Percentiles rank a stretch among this genome's conserved stretches.
Conservation (phyloP, 2,113 vertebrate species). For the Alethe diademata region DNA sequence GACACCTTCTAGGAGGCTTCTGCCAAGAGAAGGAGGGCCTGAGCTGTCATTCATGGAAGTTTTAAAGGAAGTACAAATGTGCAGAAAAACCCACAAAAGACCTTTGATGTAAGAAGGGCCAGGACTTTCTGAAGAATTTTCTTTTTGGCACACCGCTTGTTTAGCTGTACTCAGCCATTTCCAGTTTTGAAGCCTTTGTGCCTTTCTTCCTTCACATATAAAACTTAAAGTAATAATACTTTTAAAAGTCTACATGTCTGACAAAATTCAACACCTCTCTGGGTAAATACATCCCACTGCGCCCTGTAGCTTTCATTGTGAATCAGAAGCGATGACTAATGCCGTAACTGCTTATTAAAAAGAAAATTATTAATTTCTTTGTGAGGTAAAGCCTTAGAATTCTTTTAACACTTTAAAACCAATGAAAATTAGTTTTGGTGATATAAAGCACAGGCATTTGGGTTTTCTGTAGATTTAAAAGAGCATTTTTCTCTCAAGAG, state of each 20-base stretch:
- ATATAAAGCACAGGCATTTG: not conserved
- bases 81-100: not conserved
- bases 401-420: conserved; percentile 38
- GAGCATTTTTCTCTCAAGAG: conserved; percentile 6
- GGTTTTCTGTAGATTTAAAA: not conserved
- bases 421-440: not conserved
- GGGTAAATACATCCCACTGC: conserved; percentile 25
- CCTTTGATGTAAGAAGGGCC: not conserved
- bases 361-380: conserved; percentile 54
- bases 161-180: not conserved
- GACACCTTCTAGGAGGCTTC: not conserved
- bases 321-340: conserved; percentile 71
- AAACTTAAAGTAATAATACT: conserved; percentile 37
- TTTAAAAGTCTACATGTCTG: conserved; percentile 27
- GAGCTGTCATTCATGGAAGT: not conserved
- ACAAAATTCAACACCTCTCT: conserved; percentile 31
- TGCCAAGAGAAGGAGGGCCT: not conserved
- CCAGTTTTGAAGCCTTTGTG: not conserved
- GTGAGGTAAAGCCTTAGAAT: conserved; percentile 15
- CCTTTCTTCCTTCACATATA: not conserved
- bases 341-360: conserved; percentile 52
- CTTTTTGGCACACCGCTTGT: not conserved
- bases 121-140: not conserved
- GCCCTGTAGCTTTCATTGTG: conserved; percentile 53
- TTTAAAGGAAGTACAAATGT: not conserved